Conservation (phyloP, 1,140 invertebrate genomes). For the Heliconius hermathena region DNA sequence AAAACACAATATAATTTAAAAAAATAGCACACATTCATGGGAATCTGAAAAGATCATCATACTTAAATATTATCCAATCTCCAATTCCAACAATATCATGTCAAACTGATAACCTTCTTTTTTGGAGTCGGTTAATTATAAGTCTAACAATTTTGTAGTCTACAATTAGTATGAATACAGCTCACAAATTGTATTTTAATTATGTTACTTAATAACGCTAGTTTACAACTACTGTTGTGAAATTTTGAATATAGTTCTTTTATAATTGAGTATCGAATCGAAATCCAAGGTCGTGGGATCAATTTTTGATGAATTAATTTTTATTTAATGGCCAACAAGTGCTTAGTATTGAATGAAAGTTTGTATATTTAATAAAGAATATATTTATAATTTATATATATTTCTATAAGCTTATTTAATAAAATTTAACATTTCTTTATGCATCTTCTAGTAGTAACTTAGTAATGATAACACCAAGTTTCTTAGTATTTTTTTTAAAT, state of each 20-base stretch:
- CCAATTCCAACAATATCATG: too few species aligned
- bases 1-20: too few species aligned
- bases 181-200: neutral
- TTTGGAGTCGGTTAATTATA: neutral
- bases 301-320: neutral
- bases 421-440: neutral
- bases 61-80: too few species aligned
- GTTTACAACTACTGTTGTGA: neutral
- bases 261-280: neutral
- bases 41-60: too few species aligned
- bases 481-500: neutral
- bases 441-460: neutral
- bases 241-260: neutral
- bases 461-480: neutral
- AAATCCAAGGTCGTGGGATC: slow-evolving; percentile 3
- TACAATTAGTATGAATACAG: neutral
- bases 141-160: neutral
- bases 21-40: too few species aligned
- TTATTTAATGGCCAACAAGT: neutral
- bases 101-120: too few species aligned
- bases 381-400: too few species aligned
- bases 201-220: neutral
- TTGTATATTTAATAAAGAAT: neutral
- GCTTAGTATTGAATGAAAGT: neutral
- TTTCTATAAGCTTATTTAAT: neutral